Conservation (phyloP, 2,113 vertebrate species). For the Thryonomys swinderianus region DNA sequence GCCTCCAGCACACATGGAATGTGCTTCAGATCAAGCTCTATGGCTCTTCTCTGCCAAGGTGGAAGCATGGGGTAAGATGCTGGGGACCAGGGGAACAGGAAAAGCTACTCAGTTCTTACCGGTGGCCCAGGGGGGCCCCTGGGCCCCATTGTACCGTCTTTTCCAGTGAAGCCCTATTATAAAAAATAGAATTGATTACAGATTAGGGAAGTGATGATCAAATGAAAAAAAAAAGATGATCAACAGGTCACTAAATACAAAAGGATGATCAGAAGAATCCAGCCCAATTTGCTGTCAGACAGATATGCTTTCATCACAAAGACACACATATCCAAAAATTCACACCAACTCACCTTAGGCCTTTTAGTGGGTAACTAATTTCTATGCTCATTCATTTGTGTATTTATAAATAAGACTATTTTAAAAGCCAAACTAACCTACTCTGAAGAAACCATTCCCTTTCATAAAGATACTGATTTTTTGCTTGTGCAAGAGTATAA, state of each 20-base stretch:
- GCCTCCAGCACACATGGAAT: neutral
- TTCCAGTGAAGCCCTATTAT: constrained; percentile 94
- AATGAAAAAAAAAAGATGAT: neutral
- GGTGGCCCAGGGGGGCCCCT: constrained; percentile 94
- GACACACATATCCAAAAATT: neutral
- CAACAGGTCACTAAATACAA: neutral
- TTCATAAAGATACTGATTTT: neutral
- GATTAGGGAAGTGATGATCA: constrained; percentile 6
- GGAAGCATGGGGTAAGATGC: no score
- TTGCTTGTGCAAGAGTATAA: neutral
- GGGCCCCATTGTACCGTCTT: constrained; percentile 94
- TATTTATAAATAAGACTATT: constrained; percentile 14
- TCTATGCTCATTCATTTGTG: neutral
- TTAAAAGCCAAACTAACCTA: neutral
- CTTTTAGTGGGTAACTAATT: constrained; percentile 22
- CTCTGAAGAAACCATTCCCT: constrained; percentile 22
- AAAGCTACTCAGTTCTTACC: constrained; percentile 84
- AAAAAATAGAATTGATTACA: constrained; percentile 75
- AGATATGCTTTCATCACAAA: constrained; percentile 1
- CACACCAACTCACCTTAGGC: neutral
- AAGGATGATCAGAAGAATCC: neutral
- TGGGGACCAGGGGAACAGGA: accelerated
- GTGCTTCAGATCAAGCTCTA: neutral
- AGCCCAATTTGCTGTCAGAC: neutral
- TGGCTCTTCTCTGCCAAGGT: neutral